Percentiles rank a stretch among this genome's conserved stretches.
These are phyloP conservation scores for Drosophila seguyi DNA, from an alignment of 1,140 invertebrate species.

Conservation along the genomic window DNA sequence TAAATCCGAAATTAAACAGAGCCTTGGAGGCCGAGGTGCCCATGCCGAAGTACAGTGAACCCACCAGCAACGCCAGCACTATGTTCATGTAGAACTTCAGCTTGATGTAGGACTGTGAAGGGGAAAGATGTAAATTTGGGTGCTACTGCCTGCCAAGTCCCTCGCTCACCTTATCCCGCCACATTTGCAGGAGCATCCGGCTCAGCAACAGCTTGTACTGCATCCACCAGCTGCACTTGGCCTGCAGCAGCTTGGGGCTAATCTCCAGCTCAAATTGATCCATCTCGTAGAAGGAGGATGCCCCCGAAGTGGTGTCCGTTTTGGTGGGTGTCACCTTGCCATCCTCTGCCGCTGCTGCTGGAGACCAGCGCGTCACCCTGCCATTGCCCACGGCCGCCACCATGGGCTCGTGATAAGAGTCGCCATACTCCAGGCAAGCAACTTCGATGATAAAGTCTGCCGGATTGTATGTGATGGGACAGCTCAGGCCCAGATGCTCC, in stretches of 20 bases:
- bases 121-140: not conserved
- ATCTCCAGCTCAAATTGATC: constrained; percentile 82
- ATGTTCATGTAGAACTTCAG: constrained; percentile 89
- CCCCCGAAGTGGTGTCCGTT: constrained; percentile 78
- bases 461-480: constrained; percentile 92
- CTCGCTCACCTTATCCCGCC: constrained; percentile 88
- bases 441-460: constrained; percentile 94
- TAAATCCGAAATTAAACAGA: constrained; percentile 93
- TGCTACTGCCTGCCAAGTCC: not conserved
- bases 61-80: constrained; percentile 90
- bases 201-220: constrained; percentile 89
- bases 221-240: constrained; percentile 87
- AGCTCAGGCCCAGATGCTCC: constrained; percentile 88
- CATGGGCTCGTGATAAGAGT: constrained; percentile 88
- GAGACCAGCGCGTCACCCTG: constrained; percentile 86
- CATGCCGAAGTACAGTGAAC: constrained; percentile 89
- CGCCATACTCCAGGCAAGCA: constrained; percentile 90
- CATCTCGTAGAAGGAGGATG: constrained; percentile 75
- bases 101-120: constrained; percentile 89
- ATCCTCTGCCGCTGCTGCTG: constrained; percentile 8
- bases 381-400: constrained; percentile 88
- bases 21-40: constrained; percentile 92
- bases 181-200: constrained; percentile 90
- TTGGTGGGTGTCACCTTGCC: constrained; percentile 61
- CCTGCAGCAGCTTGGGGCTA: constrained; percentile 86